These are phyloP conservation scores for Neostethus bicornis DNA, from an alignment of 2,797 vertebrate genomes.

Conservation along the genomic window DNA sequence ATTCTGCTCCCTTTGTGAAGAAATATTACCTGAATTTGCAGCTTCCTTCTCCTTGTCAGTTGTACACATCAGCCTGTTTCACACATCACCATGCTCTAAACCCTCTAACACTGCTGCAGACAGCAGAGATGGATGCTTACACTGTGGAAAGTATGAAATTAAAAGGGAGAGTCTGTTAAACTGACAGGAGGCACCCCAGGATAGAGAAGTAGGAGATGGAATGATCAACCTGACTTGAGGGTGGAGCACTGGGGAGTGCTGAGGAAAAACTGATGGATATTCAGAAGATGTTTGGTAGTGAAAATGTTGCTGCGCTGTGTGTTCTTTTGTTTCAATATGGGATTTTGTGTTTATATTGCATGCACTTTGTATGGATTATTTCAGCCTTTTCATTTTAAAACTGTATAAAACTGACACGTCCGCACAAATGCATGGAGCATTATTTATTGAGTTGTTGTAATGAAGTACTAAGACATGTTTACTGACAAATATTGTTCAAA, in stretches of 20 bases:
- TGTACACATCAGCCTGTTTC: slow-evolving; percentile 53
- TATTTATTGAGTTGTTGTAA: background rate
- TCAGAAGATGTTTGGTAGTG: slow-evolving; percentile 45
- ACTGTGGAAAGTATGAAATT: slow-evolving; percentile 73
- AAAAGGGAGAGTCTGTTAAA: slow-evolving; percentile 73
- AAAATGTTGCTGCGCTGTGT: slow-evolving; percentile 38
- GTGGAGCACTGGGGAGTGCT: slow-evolving; percentile 37
- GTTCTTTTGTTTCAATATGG: slow-evolving; percentile 45
- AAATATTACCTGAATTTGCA: slow-evolving; percentile 52
- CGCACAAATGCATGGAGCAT: too few species aligned
- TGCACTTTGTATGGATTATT: slow-evolving; percentile 9
- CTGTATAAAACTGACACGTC: slow-evolving; percentile 24
- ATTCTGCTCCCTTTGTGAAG: slow-evolving; percentile 8
- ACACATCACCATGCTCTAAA: slow-evolving; percentile 51
- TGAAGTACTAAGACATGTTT: background rate
- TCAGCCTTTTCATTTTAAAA: slow-evolving; percentile 37
- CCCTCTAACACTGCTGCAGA: slow-evolving; percentile 59
- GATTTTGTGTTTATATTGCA: slow-evolving; percentile 41
- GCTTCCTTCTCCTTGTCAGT: slow-evolving; percentile 56
- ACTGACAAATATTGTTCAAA: slow-evolving; percentile 1
- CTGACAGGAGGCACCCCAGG: slow-evolving; percentile 76
- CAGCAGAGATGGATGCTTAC: slow-evolving; percentile 75
- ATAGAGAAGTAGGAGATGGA: slow-evolving; percentile 67
- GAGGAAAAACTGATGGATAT: slow-evolving; percentile 60
- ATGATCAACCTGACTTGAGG: slow-evolving; percentile 63